phyloP scores from a whole-genome alignment of 2,888 invertebrate species.

The Amblyjoppa fuscipennis region DNA sequence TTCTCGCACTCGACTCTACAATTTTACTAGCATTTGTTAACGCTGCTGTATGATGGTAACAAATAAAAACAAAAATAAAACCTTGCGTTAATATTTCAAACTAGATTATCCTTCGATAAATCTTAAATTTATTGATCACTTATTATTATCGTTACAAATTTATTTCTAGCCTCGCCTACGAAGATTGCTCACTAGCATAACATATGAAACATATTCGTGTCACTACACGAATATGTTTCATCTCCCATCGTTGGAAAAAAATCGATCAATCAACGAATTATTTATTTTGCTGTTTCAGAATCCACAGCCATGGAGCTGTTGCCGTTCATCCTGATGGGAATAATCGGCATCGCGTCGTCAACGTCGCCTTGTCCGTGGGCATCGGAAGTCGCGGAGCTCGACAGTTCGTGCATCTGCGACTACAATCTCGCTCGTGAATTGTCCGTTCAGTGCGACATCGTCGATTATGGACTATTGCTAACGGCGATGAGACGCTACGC shows the following conservation, averaged over 20 bases:
- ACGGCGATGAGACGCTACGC: conserved; percentile 91
- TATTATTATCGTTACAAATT: too few species aligned
- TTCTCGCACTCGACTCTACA: too few species aligned
- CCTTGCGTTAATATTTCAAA: too few species aligned
- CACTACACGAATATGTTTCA: neutral
- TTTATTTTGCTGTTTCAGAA: conserved; percentile 46
- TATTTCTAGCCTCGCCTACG: too few species aligned
- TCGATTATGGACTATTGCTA: conserved; percentile 92
- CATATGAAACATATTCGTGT: too few species aligned
- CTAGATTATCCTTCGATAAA: too few species aligned
- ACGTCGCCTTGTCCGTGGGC: conserved; percentile 95
- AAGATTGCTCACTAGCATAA: too few species aligned
- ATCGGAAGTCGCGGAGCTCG: conserved; percentile 89
- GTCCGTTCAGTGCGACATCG: conserved; percentile 96
- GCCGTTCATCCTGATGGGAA: conserved; percentile 72
- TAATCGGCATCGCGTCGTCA: conserved; percentile 73
- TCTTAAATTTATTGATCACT: too few species aligned
- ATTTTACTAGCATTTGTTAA: too few species aligned
- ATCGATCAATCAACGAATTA: neutral
- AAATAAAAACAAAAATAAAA: too few species aligned
- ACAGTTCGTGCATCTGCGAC: conserved; percentile 95
- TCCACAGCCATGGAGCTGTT: conserved; percentile 58
- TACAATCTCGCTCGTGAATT: conserved; percentile 94
- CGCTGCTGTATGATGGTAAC: too few species aligned
- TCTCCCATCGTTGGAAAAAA: neutral